Conservation (phyloP, 1,140 invertebrate genomes). For the Drosophila willistoni region DNA sequence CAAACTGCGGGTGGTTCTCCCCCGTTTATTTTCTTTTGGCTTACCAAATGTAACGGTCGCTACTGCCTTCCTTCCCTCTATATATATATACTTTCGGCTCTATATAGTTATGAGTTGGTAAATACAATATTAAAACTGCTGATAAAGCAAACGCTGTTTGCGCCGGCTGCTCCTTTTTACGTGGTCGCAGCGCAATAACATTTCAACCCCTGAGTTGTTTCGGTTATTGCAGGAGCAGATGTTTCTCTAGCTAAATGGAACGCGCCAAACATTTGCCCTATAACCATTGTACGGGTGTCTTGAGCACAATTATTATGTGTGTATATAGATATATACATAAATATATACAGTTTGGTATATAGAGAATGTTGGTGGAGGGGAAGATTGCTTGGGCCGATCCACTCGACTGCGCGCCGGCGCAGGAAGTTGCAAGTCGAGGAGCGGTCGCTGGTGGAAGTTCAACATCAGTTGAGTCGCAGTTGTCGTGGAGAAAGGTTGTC, state of each 20-base stretch:
- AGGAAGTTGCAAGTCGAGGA: slow-evolving; percentile 71
- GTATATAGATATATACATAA: slow-evolving; percentile 7
- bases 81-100: slow-evolving; percentile 37
- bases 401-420: slow-evolving; percentile 75
- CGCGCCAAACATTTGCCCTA: slow-evolving; percentile 69
- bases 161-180: slow-evolving; percentile 65
- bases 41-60: slow-evolving; percentile 69
- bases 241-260: slow-evolving; percentile 72
- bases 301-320: slow-evolving; percentile 57
- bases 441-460: slow-evolving; percentile 35
- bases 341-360: slow-evolving; percentile 19
- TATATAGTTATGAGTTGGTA: slow-evolving; percentile 68
- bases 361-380: slow-evolving; percentile 35
- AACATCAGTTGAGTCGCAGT: slow-evolving; percentile 66
- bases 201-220: slow-evolving; percentile 67
- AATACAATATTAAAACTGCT: slow-evolving; percentile 72
- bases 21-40: not conserved
- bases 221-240: slow-evolving; percentile 66
- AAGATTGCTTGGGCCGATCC: slow-evolving; percentile 56
- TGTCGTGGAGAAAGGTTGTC: slow-evolving; percentile 47
- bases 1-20: slow-evolving; percentile 11
- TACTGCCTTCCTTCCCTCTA: slow-evolving; percentile 4
- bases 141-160: slow-evolving; percentile 60
- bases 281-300: slow-evolving; percentile 60
- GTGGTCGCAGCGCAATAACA: slow-evolving; percentile 35